A percentile compares a stretch with the other conserved stretches of the same genome.
Conservation (phyloP, 1,140 invertebrate genomes). For the Macrobrachium nipponense region DNA sequence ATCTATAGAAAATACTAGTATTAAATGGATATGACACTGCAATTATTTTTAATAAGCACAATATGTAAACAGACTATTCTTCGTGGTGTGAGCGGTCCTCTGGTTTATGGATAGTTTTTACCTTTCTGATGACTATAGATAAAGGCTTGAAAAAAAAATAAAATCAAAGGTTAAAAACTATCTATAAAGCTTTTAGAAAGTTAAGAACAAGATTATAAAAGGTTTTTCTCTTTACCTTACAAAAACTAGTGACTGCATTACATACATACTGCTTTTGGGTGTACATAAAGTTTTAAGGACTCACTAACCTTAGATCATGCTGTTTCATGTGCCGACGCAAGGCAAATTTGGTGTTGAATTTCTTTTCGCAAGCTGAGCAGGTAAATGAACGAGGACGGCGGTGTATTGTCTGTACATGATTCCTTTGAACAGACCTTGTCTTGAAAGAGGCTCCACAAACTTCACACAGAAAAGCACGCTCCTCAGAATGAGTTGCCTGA, state of each 20-base stretch:
- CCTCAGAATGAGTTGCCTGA: slow-evolving; percentile 68
- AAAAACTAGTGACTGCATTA: not conserved
- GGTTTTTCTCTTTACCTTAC: no score
- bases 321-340: slow-evolving; percentile 68
- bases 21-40: no score
- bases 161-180: no score
- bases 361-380: slow-evolving; percentile 68
- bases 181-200: no score
- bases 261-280: not conserved
- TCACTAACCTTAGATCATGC: slow-evolving; percentile 64
- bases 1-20: no score
- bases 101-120: no score
- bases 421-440: slow-evolving; percentile 69
- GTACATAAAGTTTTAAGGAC: not conserved
- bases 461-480: slow-evolving; percentile 70
- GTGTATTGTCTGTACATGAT: slow-evolving; percentile 70
- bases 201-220: no score
- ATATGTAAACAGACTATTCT: no score
- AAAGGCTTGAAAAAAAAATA: no score
- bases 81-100: no score
- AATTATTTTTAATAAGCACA: no score
- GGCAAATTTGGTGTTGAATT: slow-evolving; percentile 70
- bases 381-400: slow-evolving; percentile 67
- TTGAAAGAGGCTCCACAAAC: slow-evolving; percentile 71
- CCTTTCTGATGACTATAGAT: no score